A percentile compares a stretch with the other conserved stretches of the same genome.
Evolutionary conservation across 2,797 vertebrate species (phyloP).

Genomic region (Darevskia mixta): DNA sequence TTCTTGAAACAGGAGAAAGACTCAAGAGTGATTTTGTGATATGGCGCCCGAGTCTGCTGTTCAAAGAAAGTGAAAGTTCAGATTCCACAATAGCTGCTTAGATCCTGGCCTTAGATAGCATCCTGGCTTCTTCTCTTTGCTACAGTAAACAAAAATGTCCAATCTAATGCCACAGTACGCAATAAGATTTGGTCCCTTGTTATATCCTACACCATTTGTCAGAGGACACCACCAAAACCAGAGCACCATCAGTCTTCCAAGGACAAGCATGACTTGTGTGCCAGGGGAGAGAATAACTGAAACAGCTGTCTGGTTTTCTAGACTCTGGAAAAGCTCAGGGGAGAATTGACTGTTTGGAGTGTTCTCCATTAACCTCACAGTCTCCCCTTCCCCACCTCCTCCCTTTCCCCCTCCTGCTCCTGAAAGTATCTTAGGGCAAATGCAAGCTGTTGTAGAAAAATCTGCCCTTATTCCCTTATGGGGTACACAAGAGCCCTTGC

Average conservation of each 20-base stretch:
- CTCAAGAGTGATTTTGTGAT: neutral
- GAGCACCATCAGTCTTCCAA: neutral
- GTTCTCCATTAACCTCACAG: conserved; percentile 9
- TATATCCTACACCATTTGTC: neutral
- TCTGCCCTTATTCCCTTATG: too few species aligned
- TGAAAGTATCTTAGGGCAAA: conserved; percentile 26
- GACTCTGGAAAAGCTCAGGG: neutral
- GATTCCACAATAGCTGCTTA: neutral
- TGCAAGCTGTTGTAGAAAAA: too few species aligned
- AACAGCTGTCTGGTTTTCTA: neutral
- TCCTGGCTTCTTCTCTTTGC: neutral
- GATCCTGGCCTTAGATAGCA: neutral
- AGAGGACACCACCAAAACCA: neutral
- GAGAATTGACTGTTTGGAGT: neutral
- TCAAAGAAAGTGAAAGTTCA: neutral
- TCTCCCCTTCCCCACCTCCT: neutral
- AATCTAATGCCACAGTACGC: neutral
- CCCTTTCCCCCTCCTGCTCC: neutral
- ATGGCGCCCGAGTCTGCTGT: too few species aligned
- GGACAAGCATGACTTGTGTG: neutral
- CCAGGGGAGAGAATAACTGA: neutral
- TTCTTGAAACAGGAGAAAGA: neutral
- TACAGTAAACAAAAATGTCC: neutral
- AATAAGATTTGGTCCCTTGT: neutral
- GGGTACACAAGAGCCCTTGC: too few species aligned